phyloP scores from a whole-genome alignment of 2,888 invertebrate species.

The Erebia epiphron region DNA sequence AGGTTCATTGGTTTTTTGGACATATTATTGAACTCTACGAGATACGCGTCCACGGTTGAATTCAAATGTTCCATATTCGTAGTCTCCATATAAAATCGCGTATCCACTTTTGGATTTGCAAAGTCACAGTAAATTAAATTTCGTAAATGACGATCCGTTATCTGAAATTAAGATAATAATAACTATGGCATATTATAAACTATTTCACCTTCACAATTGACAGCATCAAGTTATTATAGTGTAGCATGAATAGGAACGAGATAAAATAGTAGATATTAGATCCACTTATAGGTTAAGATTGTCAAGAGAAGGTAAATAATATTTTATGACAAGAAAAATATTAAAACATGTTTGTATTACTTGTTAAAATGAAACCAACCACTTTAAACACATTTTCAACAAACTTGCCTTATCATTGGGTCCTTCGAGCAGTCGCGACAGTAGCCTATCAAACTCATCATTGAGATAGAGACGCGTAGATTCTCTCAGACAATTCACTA shows the following conservation, averaged over 20 bases:
- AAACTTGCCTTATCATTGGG: slow-evolving; percentile 53
- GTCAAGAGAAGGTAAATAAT: no score
- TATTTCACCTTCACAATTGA: no score
- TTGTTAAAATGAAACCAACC: not conserved
- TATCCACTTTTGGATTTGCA: slow-evolving; percentile 95
- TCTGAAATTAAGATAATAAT: slow-evolving; percentile 61
- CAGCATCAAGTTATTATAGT: no score
- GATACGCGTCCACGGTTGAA: slow-evolving; percentile 92
- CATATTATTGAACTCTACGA: slow-evolving; percentile 97
- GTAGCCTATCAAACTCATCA: slow-evolving; percentile 87
- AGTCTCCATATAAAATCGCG: slow-evolving; percentile 94
- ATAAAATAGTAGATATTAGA: no score
- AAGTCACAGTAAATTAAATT: slow-evolving; percentile 97
- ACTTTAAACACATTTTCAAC: not conserved
- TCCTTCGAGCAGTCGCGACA: slow-evolving; percentile 82
- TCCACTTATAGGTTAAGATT: no score
- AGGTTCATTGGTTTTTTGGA: slow-evolving; percentile 98
- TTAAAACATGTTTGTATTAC: no score
- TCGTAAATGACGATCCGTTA: slow-evolving; percentile 92
- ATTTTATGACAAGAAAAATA: no score
- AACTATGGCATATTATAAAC: not conserved
- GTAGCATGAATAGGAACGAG: no score
- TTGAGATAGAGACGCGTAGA: slow-evolving; percentile 84
- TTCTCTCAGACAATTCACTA: slow-evolving; percentile 86
- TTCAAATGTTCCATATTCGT: slow-evolving; percentile 90